Percentiles rank a stretch among this genome's conserved stretches.
Conservation (phyloP, 2,797 vertebrate species). For the Anableps anableps region DNA sequence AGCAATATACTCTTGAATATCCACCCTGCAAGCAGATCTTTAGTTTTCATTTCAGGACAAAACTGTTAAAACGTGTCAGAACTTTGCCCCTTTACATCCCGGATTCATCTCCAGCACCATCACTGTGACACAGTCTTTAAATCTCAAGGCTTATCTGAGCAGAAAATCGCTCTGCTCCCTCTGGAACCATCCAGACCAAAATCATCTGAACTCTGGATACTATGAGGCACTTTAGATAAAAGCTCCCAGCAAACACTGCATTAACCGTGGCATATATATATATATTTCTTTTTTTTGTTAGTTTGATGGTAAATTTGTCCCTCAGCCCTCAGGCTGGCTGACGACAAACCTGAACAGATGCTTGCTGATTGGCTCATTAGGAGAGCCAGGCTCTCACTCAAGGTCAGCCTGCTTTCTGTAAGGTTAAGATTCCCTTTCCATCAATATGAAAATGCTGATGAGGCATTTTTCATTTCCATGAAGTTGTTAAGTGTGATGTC, state of each 20-base stretch:
- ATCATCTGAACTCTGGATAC: slow-evolving; percentile 6
- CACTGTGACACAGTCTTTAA: slow-evolving; percentile 1
- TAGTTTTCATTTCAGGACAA: background rate
- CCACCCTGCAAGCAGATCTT: background rate
- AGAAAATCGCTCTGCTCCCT: slow-evolving; percentile 12
- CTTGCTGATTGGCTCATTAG: slow-evolving; percentile 54
- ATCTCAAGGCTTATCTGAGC: slow-evolving; percentile 4
- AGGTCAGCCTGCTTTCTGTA: slow-evolving; percentile 51
- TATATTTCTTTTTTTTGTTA: slow-evolving; percentile 15
- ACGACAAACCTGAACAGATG: slow-evolving; percentile 3
- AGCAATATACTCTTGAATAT: background rate
- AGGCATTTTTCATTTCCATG: slow-evolving; percentile 52
- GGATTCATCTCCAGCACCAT: background rate
- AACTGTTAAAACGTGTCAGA: background rate
- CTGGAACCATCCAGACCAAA: slow-evolving; percentile 9
- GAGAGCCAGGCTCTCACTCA: slow-evolving; percentile 41
- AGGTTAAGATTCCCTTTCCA: slow-evolving; percentile 35
- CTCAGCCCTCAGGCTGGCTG: slow-evolving; percentile 25
- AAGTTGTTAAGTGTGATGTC: slow-evolving; percentile 41
- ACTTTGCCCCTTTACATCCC: slow-evolving; percentile 3
- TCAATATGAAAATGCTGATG: slow-evolving; percentile 59
- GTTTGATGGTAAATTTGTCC: slow-evolving; percentile 20
- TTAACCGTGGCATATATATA: slow-evolving; percentile 31
- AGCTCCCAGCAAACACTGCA: slow-evolving; percentile 26
- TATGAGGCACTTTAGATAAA: slow-evolving; percentile 43